Evolutionary conservation across 2,888 invertebrate species (phyloP).

Genomic region (Ennomos fuscantarius): DNA sequence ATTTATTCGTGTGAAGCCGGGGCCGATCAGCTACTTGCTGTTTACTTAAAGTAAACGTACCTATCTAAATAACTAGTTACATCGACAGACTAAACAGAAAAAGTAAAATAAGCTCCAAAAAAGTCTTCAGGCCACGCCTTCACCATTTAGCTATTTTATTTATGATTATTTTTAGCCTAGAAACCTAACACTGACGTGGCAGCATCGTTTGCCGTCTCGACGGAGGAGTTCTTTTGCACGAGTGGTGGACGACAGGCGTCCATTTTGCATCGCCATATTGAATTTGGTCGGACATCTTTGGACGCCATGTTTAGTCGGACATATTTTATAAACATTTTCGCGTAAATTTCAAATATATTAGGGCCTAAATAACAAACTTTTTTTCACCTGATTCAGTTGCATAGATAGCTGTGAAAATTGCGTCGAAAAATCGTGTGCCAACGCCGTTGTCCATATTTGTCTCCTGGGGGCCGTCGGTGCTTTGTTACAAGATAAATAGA

Average conservation of each 20-base stretch:
- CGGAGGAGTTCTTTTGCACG: conserved; percentile 55
- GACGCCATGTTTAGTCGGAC: conserved; percentile 91
- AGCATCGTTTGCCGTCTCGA: conserved; percentile 18
- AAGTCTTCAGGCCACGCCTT: too few species aligned
- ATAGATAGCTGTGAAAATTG: conserved; percentile 69
- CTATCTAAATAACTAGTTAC: too few species aligned
- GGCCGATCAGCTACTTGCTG: too few species aligned
- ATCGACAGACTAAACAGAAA: too few species aligned
- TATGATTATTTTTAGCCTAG: too few species aligned
- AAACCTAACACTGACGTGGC: too few species aligned
- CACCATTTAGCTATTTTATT: too few species aligned
- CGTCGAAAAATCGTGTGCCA: conserved; percentile 73
- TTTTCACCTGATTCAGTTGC: conserved; percentile 76
- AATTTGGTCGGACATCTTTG: conserved; percentile 88
- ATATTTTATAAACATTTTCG: conserved; percentile 90
- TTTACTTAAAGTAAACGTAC: too few species aligned
- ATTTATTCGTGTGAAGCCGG: too few species aligned
- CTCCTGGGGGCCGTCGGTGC: conserved; percentile 78
- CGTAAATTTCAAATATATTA: conserved; percentile 86
- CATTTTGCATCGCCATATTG: conserved; percentile 86
- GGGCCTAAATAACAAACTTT: conserved; percentile 79
- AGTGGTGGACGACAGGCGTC: conserved; percentile 72
- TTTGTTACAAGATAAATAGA: conserved; percentile 84
- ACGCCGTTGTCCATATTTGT: conserved; percentile 77
- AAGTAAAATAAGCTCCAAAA: too few species aligned